Percentiles rank a stretch among this genome's conserved stretches.
Evolutionary conservation across 2,888 invertebrate genomes (phyloP).

Genomic region (Himalopsyche anomala): DNA sequence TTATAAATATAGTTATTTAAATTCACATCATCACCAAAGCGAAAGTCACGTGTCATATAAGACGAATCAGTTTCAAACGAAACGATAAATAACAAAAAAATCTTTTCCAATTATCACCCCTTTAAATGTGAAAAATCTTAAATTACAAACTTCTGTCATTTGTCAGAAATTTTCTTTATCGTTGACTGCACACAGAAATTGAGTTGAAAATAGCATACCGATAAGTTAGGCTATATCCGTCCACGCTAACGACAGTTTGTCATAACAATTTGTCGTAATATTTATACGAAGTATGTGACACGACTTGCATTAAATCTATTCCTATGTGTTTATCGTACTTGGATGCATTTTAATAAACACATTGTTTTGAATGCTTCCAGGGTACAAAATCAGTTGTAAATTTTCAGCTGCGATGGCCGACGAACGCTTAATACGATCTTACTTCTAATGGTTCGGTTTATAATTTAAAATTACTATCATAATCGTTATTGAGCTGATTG

Average conservation of each 20-base stretch:
- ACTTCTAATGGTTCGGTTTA: too few species aligned
- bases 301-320: slow-evolving; percentile 29
- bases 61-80: slow-evolving; percentile 2
- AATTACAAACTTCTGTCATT: slow-evolving; percentile 29
- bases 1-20: too few species aligned
- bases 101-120: slow-evolving; percentile 16
- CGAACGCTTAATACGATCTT: background rate
- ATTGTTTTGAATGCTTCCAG: slow-evolving; percentile 38
- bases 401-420: background rate
- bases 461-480: too few species aligned
- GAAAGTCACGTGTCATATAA: background rate
- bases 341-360: slow-evolving; percentile 51
- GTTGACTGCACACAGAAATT: slow-evolving; percentile 34
- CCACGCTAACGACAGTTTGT: slow-evolving; percentile 9
- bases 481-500: too few species aligned
- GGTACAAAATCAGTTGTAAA: slow-evolving; percentile 28
- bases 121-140: slow-evolving; percentile 33
- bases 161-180: slow-evolving; percentile 40
- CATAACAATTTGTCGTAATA: slow-evolving; percentile 37
- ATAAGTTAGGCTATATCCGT: slow-evolving; percentile 40
- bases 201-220: slow-evolving; percentile 17
- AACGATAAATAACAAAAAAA: slow-evolving; percentile 5
- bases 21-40: too few species aligned
- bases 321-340: slow-evolving; percentile 6
- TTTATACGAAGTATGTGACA: slow-evolving; percentile 26